These are phyloP conservation scores for Anorthoa munda DNA, from an alignment of 2,888 invertebrate species.

Conservation along the genomic window DNA sequence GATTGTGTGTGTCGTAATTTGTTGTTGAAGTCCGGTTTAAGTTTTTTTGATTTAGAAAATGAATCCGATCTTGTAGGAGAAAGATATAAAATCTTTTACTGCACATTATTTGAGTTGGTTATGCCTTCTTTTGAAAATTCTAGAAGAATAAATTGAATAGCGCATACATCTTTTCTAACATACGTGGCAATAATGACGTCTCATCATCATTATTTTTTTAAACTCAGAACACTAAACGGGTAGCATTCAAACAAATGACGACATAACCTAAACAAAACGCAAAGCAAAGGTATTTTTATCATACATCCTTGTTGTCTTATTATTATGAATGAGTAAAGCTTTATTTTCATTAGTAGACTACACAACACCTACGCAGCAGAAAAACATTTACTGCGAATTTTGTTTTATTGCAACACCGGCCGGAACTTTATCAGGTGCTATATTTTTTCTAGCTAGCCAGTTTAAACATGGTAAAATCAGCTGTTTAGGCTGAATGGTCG, in stretches of 20 bases:
- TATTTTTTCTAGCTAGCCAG: slow-evolving; percentile 33
- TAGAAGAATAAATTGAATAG: not conserved
- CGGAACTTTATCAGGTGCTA: slow-evolving; percentile 36
- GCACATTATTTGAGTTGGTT: no score
- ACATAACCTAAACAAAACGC: slow-evolving; percentile 48
- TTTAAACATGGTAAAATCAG: slow-evolving; percentile 25
- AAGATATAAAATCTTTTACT: not conserved
- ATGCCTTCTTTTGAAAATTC: not conserved
- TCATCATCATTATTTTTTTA: slow-evolving; percentile 42
- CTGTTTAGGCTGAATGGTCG: slow-evolving; percentile 21
- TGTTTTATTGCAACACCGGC: slow-evolving; percentile 41
- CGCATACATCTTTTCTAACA: not conserved
- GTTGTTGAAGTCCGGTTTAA: not conserved
- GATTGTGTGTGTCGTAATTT: not conserved
- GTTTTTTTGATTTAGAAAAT: not conserved
- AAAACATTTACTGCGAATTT: slow-evolving; percentile 39
- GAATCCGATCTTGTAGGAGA: not conserved
- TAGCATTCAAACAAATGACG: slow-evolving; percentile 42
- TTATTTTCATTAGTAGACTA: slow-evolving; percentile 60
- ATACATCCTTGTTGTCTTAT: slow-evolving; percentile 58
- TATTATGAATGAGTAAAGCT: slow-evolving; percentile 53
- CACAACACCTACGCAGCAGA: slow-evolving; percentile 47
- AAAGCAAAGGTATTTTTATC: slow-evolving; percentile 56
- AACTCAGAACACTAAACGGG: slow-evolving; percentile 40
- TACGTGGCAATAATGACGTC: slow-evolving; percentile 16